Evolutionary conservation across 2,888 invertebrate genomes (phyloP), one percentile per base, ranked within the genome.

Genomic region (Ethmia dodecea): DNA sequence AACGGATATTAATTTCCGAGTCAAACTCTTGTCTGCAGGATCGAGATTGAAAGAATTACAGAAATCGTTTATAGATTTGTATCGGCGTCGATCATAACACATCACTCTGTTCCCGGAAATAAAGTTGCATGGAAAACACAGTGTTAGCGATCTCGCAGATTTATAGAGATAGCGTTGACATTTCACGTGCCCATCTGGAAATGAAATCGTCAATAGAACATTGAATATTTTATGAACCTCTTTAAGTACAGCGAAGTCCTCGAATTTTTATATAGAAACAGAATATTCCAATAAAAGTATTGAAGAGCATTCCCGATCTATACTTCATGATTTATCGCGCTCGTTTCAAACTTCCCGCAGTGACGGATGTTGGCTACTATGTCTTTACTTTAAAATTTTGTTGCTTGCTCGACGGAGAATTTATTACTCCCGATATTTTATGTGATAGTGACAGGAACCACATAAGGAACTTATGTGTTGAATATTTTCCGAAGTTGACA

Each of bases 81-180:
- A 55, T 55, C 49, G 50, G 49, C 45, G 47, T 44, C 52, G 48
- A 50, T n/a, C n/a, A n/a, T n/a, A n/a, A n/a, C 51, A 48, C 51
- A 55, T 55, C 51, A 49, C 51, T 61, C 56, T 52, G 55, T 22
- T 38, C 10, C 45, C 56, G 56, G 58, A 60, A 55, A 63, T 58
- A 58, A 59, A 62, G 60, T 62, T 56, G 55, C 53, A 48, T 53
- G 50, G 43, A 55, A 52, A 55, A 59, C 55, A 57, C 48, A 59
- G 38, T 54, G 59, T 57, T 52, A 55, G 55, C 60, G 51, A 60
- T 50, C 44, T 40, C 41, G 48, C 47, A 60, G 59, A 68, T 66
- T 61, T 67, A 65, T 64, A 46, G 43, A 26, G 44, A 37, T 42
- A 49, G 52, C 45, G 52, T 53, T 50, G 47, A 59, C 55, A 60